phyloP scores from a whole-genome alignment of 2,888 invertebrate genomes.

The Nineta flava region DNA sequence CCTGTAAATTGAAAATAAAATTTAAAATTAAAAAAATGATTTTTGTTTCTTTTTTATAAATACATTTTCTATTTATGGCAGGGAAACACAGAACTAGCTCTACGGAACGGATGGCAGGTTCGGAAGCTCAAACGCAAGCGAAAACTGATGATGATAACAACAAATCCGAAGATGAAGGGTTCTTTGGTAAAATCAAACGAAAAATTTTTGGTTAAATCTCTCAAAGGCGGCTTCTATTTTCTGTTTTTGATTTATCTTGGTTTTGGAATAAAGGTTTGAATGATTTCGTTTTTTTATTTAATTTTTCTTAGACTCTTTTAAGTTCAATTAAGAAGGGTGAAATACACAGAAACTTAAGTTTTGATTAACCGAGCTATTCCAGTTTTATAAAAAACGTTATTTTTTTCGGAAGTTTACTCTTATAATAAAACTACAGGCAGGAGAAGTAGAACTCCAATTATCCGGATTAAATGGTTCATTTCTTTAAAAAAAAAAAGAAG shows the following conservation, averaged over 20 bases:
- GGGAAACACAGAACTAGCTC: slow-evolving; percentile 25
- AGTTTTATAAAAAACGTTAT: no score
- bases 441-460: no score
- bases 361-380: no score
- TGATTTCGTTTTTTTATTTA: no score
- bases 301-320: no score
- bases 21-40: not conserved
- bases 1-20: not conserved
- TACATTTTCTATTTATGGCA: slow-evolving; percentile 28
- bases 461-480: no score
- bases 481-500: no score
- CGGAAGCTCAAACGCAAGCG: slow-evolving; percentile 32
- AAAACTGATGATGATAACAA: slow-evolving; percentile 24
- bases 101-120: slow-evolving; percentile 24
- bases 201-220: slow-evolving; percentile 38
- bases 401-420: no score
- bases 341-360: no score
- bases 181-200: slow-evolving; percentile 40
- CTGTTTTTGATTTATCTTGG: slow-evolving; percentile 6
- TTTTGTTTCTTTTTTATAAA: not conserved
- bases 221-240: slow-evolving; percentile 4
- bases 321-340: no score
- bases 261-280: no score
- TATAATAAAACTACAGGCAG: no score
- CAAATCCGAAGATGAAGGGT: slow-evolving; percentile 25